A percentile compares a stretch with the other conserved stretches of the same genome.
Evolutionary conservation across 2,113 vertebrate species (phyloP).

Genomic region (Procavia capensis): DNA sequence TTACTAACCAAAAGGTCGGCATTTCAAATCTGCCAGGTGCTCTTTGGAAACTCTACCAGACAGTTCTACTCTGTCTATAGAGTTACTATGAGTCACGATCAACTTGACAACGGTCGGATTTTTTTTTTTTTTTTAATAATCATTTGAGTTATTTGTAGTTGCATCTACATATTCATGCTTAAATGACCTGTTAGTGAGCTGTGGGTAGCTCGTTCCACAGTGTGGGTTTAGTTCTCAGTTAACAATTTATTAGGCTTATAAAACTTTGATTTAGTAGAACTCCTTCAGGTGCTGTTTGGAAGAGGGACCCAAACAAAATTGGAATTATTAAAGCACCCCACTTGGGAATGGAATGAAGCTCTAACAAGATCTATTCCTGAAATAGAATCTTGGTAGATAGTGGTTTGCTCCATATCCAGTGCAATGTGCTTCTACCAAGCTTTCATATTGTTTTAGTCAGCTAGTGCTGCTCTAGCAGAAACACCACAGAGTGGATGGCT

Average conservation of each 20-base stretch:
- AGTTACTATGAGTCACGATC: no score
- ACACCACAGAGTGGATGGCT: no score
- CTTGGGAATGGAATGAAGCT: background rate
- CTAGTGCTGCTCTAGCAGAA: no score
- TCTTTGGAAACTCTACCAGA: no score
- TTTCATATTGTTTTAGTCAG: no score
- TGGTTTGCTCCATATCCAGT: background rate
- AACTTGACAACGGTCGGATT: no score
- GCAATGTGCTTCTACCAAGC: background rate
- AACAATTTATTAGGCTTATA: background rate
- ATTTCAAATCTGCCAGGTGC: no score
- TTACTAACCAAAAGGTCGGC: no score
- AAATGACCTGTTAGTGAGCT: background rate
- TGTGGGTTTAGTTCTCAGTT: background rate
- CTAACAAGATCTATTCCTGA: background rate
- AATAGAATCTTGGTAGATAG: background rate
- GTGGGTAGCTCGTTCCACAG: background rate
- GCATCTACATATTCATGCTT: background rate
- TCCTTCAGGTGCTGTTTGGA: background rate
- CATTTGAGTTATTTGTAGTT: background rate
- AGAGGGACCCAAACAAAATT: background rate
- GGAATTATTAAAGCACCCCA: background rate
- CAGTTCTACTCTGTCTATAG: no score
- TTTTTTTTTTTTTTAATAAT: no score
- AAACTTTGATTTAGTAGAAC: background rate